Evolutionary conservation across 23 tunicate genomes (phyloP).

Genomic region (Aplidium turbinatum): DNA sequence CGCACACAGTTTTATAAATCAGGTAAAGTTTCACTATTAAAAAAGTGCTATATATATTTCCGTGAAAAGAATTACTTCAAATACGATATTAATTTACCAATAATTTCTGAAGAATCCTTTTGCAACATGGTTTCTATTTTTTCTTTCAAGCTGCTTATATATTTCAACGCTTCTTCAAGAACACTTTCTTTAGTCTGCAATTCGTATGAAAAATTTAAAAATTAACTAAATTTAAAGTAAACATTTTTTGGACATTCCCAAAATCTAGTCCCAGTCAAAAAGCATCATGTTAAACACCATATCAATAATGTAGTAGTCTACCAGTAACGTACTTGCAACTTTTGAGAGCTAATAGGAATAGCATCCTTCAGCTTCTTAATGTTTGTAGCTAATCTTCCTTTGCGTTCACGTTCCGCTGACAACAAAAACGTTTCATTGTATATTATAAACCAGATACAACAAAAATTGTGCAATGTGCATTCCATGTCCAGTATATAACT

Average conservation of each 20-base stretch:
- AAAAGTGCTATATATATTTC: no score
- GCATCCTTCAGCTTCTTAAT: conserved; percentile 33
- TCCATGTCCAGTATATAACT: no score
- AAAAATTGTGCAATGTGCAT: no score
- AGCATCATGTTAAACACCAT: neutral
- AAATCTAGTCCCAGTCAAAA: neutral
- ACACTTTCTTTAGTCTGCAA: conserved; percentile 32
- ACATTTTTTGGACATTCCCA: neutral
- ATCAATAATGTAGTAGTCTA: neutral
- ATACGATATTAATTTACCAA: conserved; percentile 2
- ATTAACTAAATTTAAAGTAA: neutral
- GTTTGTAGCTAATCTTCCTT: conserved; percentile 45
- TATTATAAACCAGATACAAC: neutral
- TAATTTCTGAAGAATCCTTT: conserved; percentile 24
- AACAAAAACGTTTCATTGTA: neutral
- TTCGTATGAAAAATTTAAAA: no score
- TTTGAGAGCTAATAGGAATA: conserved; percentile 1
- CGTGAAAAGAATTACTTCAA: neutral
- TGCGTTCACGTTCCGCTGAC: conserved; percentile 45
- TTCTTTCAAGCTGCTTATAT: conserved; percentile 18
- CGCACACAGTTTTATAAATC: no score
- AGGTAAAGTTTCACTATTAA: no score
- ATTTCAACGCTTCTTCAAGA: conserved; percentile 29
- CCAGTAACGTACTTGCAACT: conserved; percentile 17
- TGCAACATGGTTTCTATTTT: conserved; percentile 22